Base-by-base conservation (phyloP, 1,140 invertebrate genomes). In the Diuraphis noxia region DNA sequence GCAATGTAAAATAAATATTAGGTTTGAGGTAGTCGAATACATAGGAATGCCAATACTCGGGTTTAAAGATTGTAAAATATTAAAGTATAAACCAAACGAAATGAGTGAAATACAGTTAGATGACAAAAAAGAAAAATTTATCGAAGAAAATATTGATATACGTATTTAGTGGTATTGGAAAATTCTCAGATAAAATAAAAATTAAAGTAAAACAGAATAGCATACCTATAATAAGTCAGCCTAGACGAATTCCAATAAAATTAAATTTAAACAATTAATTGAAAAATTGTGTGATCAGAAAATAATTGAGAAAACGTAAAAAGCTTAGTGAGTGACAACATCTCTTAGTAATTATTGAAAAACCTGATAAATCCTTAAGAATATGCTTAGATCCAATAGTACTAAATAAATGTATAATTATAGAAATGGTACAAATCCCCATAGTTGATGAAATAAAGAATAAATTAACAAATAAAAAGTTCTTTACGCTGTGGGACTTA, bases 291-390 rank as follows among this genome's bases (percentile, higher is more conserved):
- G n/a, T n/a, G n/a, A n/a, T n/a, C n/a, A n/a, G n/a, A n/a, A n/a
- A n/a, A n/a, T n/a, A n/a, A n/a, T n/a, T n/a, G n/a, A n/a, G n/a
- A n/a, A n/a, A n/a, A n/a, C n/a, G n/a, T n/a, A n/a, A n/a, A n/a
- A 38, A 82, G 81, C 81, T 38, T 82, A 41, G 81, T 41, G 91
- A 92, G 36, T 94, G 94, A 94, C 93, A 93, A 41, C 92, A 93
- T 56, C 93, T 93, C 34, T 92, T n/a, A n/a, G n/a, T 94, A 84
- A 92, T 93, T 36, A 93, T 94, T 8, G 92, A 93, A 77, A 94
- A 94, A 90, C 90, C 92, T 72, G 93, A 93, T 90, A 93, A 93
- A 19, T 92, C 91, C 72, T 91, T 94, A 13, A 92, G 90, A 91
- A 91, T 91, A 25, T 91, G 90, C 49, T 91, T 91, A 81, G 90